A percentile compares a stretch with the other conserved stretches of the same genome.
phyloP scores from a whole-genome alignment of 2,797 vertebrate species.

The Psittacula echo region DNA sequence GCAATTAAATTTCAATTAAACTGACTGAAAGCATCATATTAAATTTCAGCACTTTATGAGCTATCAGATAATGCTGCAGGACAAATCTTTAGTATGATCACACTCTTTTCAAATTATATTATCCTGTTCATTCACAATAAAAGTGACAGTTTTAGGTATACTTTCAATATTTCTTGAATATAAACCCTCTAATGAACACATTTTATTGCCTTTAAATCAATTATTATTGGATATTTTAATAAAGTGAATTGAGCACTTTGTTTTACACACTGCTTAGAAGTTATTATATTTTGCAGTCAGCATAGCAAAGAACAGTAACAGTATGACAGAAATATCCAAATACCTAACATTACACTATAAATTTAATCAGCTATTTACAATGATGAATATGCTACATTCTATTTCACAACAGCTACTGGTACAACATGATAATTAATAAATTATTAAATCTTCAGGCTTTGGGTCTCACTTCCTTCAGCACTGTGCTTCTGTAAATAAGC shows the following conservation, averaged over 20 bases:
- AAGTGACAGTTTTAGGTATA: conserved; percentile 99
- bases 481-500: neutral
- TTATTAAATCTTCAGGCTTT: conserved; percentile 63
- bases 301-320: conserved; percentile 77
- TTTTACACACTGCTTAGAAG: conserved; percentile 90
- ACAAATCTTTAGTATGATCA: conserved; percentile 99
- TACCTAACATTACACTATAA: conserved; percentile 65
- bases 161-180: conserved; percentile 99
- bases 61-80: conserved; percentile 98
- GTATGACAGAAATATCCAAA: conserved; percentile 75
- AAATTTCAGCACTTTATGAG: conserved; percentile 99
- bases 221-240: conserved; percentile 98
- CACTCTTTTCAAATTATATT: conserved; percentile 99
- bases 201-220: conserved; percentile 99
- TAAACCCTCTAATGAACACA: conserved; percentile 99
- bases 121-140: conserved; percentile 98
- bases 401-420: conserved; percentile 65
- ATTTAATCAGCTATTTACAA: conserved; percentile 74
- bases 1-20: conserved; percentile 99
- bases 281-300: conserved; percentile 87
- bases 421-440: conserved; percentile 71
- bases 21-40: conserved; percentile 99
- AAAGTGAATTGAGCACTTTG: conserved; percentile 92
- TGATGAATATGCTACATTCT: conserved; percentile 63
- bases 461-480: conserved; percentile 26